Evolutionary conservation across 2,797 vertebrate genomes (phyloP), one percentile per base, ranked within the genome.

Genomic region (Leptoclinus maculatus): DNA sequence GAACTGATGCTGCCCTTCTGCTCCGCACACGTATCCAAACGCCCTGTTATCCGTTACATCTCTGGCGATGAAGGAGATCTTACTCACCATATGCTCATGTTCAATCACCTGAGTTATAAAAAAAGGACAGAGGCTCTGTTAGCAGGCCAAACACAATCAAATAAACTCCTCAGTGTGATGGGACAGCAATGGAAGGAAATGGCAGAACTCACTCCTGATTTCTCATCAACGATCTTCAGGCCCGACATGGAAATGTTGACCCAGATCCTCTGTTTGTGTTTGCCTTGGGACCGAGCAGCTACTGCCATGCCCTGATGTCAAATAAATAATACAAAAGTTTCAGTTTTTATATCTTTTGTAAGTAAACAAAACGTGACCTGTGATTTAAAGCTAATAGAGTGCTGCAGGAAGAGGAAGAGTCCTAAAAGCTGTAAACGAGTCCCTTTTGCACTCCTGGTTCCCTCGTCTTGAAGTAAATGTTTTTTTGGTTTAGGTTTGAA

Each of bases 1-100:
- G 91, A 99, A 99, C 69, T 99, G 98, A 78, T 99, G 98, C 80
- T 99, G 98, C 12, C 98, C 98, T 87, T 99, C 98, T 71, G 96
- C 96, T 68, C 98, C 98, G 71, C 97, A 99, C 54, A 99, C 96
- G 1, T 99, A 99, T 41, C 98, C 98, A 79, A 99, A 99, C 0
- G 98, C 97, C 63, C 98, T 89, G 89, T 97, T 99, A 79, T 99
- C 98, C 0, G 98, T 99, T 58, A 99, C 97, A 77, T 99, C 98
- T 43, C 97, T 96, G 86, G 98, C 98, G 78, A 99, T 99, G 90
- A 99, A 99, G 78, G 98, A 99, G 90, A 99, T 97, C 92, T 96
- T 99, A 88, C 97, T 99, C 79, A 99, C 98, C 17, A 92, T 88
- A 69, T 99, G 98, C 74, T 99, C 98, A 5, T 99, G 97, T 41